Base-by-base conservation (phyloP, 2,888 invertebrate species). In the Lithophane leautieri region DNA sequence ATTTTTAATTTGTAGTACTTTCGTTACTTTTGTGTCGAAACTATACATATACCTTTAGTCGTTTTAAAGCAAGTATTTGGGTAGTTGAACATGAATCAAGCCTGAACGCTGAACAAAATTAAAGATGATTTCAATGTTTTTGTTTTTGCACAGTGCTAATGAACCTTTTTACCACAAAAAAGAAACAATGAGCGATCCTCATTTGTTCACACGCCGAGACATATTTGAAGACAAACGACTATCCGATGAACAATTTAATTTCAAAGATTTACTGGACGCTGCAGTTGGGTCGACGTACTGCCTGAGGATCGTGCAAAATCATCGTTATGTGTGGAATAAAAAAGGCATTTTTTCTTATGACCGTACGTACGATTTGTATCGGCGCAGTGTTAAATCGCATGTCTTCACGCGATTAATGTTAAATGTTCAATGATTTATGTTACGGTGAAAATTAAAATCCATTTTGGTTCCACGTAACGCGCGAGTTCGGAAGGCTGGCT, bases 191-290 rank as follows among this genome's bases (percentile, higher is more conserved):
- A 73, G 67, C 73, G 69, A 80, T 68, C 50, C 70, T 62, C 74
- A 84, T 88, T 88, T 86, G 82, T 88, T 88, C 80, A 75, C 85
- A 86, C 76, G 82, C 66, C 65, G 76, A 83, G 83, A 82, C 76
- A 80, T 77, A 79, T 84, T 83, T 82, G 66, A 92, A 93, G 92
- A 92, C 91, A 91, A 93, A 92, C 91, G 90, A 85, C 91, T 90
- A 91, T 91, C 92, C 90, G 88, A 90, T 90, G 91, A 91, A 92
- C 93, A 94, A 93, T 94, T 93, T 94, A 92, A 94, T 94, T 95
- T 94, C 92, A 93, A 93, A 93, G 74, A 76, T 71, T 73, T 91
- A 63, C 63, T 79, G 91, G 89, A 90, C 89, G 90, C 91, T 89
- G 89, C 89, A 85, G 90, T 80, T 91, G 90, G 94, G 95, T 95